These are phyloP conservation scores for Periparus ater DNA, from an alignment of 2,797 vertebrate species.

Conservation along the genomic window DNA sequence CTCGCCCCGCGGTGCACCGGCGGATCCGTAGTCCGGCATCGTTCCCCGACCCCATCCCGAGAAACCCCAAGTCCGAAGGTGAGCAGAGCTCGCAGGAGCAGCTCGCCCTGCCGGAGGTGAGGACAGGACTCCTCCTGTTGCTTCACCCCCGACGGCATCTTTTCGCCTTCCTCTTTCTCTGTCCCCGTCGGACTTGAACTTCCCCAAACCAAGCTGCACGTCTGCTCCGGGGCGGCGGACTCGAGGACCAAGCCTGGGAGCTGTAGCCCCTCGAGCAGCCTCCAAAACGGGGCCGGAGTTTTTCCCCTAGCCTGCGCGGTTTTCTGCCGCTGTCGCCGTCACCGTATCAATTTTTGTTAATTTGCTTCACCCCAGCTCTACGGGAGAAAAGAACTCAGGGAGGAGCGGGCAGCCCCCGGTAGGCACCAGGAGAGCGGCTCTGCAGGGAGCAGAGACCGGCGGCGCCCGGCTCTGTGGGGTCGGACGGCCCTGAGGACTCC, in stretches of 20 bases:
- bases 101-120: background rate
- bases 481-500: background rate
- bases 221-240: background rate
- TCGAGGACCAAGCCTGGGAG: background rate
- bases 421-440: background rate
- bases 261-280: background rate
- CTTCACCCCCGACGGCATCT: background rate
- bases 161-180: background rate
- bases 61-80: background rate
- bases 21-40: background rate
- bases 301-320: background rate
- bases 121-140: background rate
- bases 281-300: background rate
- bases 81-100: background rate
- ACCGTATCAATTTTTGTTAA: background rate
- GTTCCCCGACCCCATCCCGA: background rate
- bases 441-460: too few species aligned
- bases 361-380: background rate
- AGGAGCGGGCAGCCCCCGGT: background rate
- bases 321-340: background rate
- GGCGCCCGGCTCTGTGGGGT: background rate
- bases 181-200: background rate
- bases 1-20: background rate
- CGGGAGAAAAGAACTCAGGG: background rate
- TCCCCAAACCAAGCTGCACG: background rate